A percentile compares a stretch with the other conserved stretches of the same genome.
Evolutionary conservation across 2,888 invertebrate species (phyloP).

Genomic region (Pteria penguin): DNA sequence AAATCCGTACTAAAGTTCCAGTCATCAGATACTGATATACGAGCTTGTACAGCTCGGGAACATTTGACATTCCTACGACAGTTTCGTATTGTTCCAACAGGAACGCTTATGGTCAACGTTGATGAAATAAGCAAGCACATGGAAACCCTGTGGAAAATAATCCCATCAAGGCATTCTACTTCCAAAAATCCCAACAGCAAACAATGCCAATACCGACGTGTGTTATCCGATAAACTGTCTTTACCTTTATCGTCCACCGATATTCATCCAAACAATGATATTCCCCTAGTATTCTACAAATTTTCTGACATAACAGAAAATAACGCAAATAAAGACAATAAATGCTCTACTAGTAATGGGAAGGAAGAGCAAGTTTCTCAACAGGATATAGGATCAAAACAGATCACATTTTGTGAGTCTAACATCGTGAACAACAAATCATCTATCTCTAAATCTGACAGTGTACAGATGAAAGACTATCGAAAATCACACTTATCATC

Average conservation of each 20-base stretch:
- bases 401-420: background rate
- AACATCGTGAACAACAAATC: background rate
- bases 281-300: background rate
- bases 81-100: conserved; percentile 55
- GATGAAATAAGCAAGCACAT: conserved; percentile 38
- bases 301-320: background rate
- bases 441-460: no score
- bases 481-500: no score
- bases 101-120: conserved; percentile 59
- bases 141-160: conserved; percentile 46
- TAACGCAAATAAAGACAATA: no score
- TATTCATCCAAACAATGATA: background rate
- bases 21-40: conserved; percentile 43
- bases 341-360: no score
- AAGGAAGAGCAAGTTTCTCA: no score
- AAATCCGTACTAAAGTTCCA: conserved; percentile 54
- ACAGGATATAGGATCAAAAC: background rate
- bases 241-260: background rate
- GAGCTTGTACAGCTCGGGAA: conserved; percentile 55
- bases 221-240: background rate
- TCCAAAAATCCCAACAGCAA: conserved; percentile 29
- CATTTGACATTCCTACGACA: conserved; percentile 56
- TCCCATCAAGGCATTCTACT: conserved; percentile 48
- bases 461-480: no score
- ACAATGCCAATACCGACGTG: conserved; percentile 24